Percentiles rank a stretch among this genome's conserved stretches.
Evolutionary conservation across 2,113 vertebrate species (phyloP).

Genomic region (Thamnaconus septentrionalis): DNA sequence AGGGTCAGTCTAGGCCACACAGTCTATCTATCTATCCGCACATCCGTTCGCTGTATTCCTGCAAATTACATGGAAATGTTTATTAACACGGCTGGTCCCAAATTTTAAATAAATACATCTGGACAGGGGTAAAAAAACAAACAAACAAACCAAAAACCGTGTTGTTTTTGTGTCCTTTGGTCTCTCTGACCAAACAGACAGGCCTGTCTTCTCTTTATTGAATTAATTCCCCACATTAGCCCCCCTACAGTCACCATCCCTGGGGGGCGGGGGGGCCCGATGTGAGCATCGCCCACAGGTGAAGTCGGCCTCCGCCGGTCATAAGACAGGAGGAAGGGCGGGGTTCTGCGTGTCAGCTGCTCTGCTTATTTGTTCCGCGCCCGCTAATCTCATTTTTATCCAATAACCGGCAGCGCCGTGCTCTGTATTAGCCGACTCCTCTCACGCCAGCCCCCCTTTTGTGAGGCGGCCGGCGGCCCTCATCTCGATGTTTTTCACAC

Average conservation of each 20-base stretch:
- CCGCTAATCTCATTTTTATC: too few relatives aligned
- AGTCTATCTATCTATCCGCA: too few relatives aligned
- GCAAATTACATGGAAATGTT: too few relatives aligned
- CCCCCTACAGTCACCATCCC: not conserved
- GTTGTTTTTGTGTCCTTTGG: not conserved
- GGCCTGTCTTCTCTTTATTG: not conserved
- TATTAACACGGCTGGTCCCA: too few relatives aligned
- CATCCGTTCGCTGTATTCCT: too few relatives aligned
- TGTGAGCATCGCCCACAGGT: constrained; percentile 1
- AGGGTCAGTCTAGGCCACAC: too few relatives aligned
- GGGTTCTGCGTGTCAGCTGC: not conserved
- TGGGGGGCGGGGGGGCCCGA: not conserved
- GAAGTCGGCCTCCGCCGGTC: not conserved
- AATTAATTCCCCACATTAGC: not conserved
- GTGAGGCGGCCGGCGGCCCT: too few relatives aligned
- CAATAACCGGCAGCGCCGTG: not conserved
- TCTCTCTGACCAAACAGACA: not conserved
- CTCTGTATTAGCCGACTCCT: not conserved
- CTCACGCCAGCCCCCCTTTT: not conserved
- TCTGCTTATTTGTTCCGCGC: too few relatives aligned
- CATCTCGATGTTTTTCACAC: not conserved
- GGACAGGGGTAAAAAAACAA: too few relatives aligned
- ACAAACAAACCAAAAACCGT: too few relatives aligned
- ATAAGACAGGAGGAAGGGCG: not conserved
- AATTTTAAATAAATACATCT: too few relatives aligned